A percentile compares a stretch with the other conserved stretches of the same genome.
Evolutionary conservation across 2,888 invertebrate species (phyloP).

Genomic region (Diarsia dahlii): DNA sequence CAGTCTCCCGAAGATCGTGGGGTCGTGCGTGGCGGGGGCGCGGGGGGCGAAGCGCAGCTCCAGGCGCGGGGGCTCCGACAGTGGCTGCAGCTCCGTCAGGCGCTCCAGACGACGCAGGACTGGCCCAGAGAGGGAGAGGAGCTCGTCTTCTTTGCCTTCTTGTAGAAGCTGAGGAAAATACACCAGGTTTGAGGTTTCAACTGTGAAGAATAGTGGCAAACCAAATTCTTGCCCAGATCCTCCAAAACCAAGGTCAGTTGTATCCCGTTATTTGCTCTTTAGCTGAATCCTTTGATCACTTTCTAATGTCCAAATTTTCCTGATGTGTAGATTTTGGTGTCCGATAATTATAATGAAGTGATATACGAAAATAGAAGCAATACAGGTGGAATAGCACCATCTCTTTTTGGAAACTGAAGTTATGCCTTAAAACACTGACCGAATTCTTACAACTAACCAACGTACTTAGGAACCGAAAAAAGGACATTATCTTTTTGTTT

Average conservation of each 20-base stretch:
- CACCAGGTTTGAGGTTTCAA: background rate
- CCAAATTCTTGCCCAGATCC: background rate
- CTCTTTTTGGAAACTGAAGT: background rate
- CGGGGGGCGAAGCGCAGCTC: constrained; percentile 82
- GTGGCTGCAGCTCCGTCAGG: constrained; percentile 89
- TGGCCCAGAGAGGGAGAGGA: constrained; percentile 92
- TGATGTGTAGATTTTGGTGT: background rate
- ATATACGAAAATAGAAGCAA: background rate
- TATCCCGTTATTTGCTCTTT: background rate
- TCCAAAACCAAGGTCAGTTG: background rate
- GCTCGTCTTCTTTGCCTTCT: constrained; percentile 93
- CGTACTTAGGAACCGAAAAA: no score
- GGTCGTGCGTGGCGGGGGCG: constrained; percentile 77
- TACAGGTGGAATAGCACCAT: background rate
- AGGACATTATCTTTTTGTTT: background rate
- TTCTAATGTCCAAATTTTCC: background rate
- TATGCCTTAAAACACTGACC: background rate
- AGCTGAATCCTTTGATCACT: background rate
- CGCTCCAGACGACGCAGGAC: constrained; percentile 92
- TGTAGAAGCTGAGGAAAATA: constrained; percentile 85
- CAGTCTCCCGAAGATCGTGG: constrained; percentile 81
- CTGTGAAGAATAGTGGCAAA: background rate
- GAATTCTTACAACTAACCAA: background rate
- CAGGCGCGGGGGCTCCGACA: constrained; percentile 76
- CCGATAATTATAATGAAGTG: background rate